These are phyloP conservation scores for Drosophila algonquin DNA, from an alignment of 2,888 invertebrate genomes.

Conservation along the genomic window DNA sequence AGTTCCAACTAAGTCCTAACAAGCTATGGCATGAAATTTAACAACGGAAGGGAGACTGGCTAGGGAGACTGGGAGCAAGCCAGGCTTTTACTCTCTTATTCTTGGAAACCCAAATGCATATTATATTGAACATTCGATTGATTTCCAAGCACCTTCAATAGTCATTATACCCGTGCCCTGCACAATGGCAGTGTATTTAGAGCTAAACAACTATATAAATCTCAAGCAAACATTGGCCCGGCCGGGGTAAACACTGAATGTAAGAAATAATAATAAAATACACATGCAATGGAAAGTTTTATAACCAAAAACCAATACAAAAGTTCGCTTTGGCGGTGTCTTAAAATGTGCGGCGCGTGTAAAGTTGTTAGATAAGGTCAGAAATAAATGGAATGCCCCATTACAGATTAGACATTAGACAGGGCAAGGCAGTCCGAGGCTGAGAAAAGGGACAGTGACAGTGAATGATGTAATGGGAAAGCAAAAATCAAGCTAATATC, in stretches of 20 bases:
- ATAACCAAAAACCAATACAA: constrained; percentile 1
- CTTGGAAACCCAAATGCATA: too few species aligned
- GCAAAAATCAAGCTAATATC: neutral
- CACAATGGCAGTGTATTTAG: constrained; percentile 4
- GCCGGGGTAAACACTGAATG: constrained; percentile 32
- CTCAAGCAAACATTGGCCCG: constrained; percentile 15
- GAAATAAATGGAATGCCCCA: constrained; percentile 23
- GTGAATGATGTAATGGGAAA: neutral
- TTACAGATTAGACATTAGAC: constrained; percentile 21
- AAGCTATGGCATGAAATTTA: constrained; percentile 3
- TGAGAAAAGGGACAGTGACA: constrained; percentile 3
- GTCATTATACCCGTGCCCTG: neutral
- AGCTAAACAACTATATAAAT: constrained; percentile 27
- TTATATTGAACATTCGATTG: neutral
- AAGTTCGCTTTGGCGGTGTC: constrained; percentile 24
- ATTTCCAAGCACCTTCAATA: neutral
- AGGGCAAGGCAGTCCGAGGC: neutral
- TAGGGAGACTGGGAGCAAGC: too few species aligned
- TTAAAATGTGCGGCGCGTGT: constrained; percentile 52
- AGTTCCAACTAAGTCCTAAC: constrained; percentile 12
- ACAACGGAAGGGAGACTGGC: neutral
- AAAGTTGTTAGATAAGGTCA: constrained; percentile 41
- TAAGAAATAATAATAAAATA: constrained; percentile 32
- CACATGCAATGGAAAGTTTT: constrained; percentile 59
- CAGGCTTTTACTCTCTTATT: too few species aligned